phyloP scores from a whole-genome alignment of 2,797 vertebrate species.

The Megaceryle alcyon region DNA sequence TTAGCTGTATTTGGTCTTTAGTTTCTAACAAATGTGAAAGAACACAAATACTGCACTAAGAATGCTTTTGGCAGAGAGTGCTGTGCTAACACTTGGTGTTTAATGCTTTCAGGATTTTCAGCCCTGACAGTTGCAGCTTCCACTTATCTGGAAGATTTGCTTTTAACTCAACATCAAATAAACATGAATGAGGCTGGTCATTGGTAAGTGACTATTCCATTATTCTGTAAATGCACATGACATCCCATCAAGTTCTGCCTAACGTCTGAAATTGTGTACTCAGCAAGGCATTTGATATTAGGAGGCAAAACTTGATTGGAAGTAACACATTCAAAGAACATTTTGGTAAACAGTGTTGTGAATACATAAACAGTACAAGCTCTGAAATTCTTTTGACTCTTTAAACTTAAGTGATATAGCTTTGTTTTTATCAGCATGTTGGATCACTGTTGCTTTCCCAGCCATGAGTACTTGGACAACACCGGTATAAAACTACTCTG shows the following conservation, averaged over 20 bases:
- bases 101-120: background rate
- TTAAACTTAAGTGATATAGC: background rate
- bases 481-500: background rate
- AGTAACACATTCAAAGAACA: background rate
- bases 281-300: background rate
- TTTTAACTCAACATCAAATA: background rate
- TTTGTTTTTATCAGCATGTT: background rate
- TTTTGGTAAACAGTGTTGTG: background rate
- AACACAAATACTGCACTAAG: background rate
- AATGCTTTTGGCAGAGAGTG: background rate
- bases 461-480: background rate
- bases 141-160: background rate
- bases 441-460: background rate
- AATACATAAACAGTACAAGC: background rate
- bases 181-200: background rate
- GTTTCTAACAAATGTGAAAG: background rate
- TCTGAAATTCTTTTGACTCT: background rate
- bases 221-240: rapidly evolving
- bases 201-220: background rate
- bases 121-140: background rate
- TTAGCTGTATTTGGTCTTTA: background rate
- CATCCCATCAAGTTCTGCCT: background rate
- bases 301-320: background rate
- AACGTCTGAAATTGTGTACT: background rate
- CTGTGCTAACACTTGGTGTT: background rate